A percentile compares a stretch with the other conserved stretches of the same genome.
phyloP scores from a whole-genome alignment of 1,140 invertebrate genomes.

The Rhizoglyphus robini region DNA sequence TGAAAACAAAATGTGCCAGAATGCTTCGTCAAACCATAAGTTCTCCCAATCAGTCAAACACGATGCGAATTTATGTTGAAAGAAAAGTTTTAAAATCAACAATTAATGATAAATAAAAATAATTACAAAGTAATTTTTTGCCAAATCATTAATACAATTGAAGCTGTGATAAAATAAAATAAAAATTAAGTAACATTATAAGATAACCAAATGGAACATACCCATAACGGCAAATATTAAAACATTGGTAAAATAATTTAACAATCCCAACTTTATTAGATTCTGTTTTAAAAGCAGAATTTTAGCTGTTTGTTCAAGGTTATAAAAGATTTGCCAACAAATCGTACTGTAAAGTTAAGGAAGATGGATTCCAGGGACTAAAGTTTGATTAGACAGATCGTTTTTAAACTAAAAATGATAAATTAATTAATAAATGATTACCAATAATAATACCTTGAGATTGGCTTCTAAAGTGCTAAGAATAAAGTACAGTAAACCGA shows the following conservation, averaged over 20 bases:
- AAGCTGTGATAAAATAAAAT: constrained; percentile 39
- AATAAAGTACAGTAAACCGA: constrained; percentile 64
- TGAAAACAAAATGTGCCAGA: constrained; percentile 84
- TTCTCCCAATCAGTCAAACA: constrained; percentile 73
- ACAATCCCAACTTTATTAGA: constrained; percentile 72
- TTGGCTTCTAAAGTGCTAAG: constrained; percentile 64
- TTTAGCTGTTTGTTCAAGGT: constrained; percentile 69
- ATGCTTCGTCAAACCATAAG: constrained; percentile 80
- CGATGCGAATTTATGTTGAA: constrained; percentile 45
- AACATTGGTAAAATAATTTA: constrained; percentile 83
- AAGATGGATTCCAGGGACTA: constrained; percentile 57
- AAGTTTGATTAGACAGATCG: constrained; percentile 47
- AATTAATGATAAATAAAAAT: not conserved
- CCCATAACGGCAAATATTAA: constrained; percentile 69
- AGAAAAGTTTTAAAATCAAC: not conserved
- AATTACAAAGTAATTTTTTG: constrained; percentile 54
- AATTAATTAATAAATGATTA: constrained; percentile 15
- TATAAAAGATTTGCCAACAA: constrained; percentile 54
- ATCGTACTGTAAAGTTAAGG: constrained; percentile 52
- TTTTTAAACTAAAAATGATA: constrained; percentile 45
- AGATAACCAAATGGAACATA: constrained; percentile 31
- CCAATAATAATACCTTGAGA: constrained; percentile 36
- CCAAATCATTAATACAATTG: constrained; percentile 81
- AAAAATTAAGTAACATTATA: not conserved
- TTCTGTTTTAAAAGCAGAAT: constrained; percentile 67